Evolutionary conservation across 2,113 vertebrate species (phyloP), one percentile per base, ranked within the genome.

Genomic region (Mus spicilegus): DNA sequence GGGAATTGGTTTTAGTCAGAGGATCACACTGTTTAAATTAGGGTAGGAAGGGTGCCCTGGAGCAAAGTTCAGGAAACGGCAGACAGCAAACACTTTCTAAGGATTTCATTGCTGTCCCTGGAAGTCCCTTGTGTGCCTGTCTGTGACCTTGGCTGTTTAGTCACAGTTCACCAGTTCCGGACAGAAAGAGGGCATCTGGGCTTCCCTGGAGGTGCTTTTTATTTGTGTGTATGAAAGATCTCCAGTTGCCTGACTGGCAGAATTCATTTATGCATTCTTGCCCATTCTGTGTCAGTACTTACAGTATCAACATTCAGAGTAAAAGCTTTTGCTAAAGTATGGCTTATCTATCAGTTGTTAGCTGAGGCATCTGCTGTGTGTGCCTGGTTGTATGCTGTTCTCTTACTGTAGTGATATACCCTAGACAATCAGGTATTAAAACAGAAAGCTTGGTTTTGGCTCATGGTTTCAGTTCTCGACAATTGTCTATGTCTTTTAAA

Each of bases 101-200:
- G 3, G 56, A 42, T 88, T 73, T 67, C 51, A 54, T 84, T 96
- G 46, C 42, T 94, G 0, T 93, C 39, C 42, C 26, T n/a, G 22
- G 67, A 90, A 80, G 58, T 46, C 81, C 28, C 13, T 69, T 81
- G 87, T 67, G 75, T 86, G 46, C 42, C 46, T 81, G 80, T 94
- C 58, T 82, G 0, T 46, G 92, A 54, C 84, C 91, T 95, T 93
- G 91, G 67, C 89, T 93, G 42, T 87, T 94, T 84, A 69, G 67
- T 91, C 87, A 81, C 24, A 78, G 33, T 87, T 86, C 8, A 75
- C 46, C 78, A 85, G 56, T 87, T 97, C 46, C 19, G 36, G 91
- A 78, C 72, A 81, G 28, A 16, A 63, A 78, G 51, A 73, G 33
- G n/a, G 1, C 30, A 24, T 77, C 36, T 63, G 36, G 22, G 86